Evolutionary conservation across 2,113 vertebrate genomes (phyloP).

Genomic region (Dinomys branickii): DNA sequence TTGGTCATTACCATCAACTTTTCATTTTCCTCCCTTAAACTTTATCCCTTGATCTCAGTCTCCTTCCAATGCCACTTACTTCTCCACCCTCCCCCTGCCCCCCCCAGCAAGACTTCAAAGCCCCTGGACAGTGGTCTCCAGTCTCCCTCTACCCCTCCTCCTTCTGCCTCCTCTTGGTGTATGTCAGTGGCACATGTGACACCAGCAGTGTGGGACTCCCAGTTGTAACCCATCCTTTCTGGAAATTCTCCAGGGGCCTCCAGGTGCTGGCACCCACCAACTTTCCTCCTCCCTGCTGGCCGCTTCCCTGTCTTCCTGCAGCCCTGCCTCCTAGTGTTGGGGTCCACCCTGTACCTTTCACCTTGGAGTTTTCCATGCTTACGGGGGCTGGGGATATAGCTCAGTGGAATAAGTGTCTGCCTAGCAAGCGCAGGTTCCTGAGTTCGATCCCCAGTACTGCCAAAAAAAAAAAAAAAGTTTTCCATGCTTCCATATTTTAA

Average conservation of each 20-base stretch:
- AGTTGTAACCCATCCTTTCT: background rate
- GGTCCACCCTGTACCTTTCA: background rate
- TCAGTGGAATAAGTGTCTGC: too few species aligned
- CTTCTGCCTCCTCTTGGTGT: background rate
- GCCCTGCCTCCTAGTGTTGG: background rate
- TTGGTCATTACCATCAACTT: background rate
- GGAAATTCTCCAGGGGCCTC: background rate
- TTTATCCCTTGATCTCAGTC: background rate
- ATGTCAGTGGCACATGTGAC: background rate
- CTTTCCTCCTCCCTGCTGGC: background rate
- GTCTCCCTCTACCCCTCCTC: background rate
- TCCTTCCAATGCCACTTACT: background rate
- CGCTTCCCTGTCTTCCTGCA: fast-evolving
- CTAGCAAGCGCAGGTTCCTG: too few species aligned
- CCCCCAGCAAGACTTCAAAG: background rate
- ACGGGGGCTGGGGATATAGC: too few species aligned
- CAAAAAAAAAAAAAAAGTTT: too few species aligned
- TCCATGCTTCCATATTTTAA: background rate
- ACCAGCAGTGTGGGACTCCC: background rate
- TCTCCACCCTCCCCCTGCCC: background rate
- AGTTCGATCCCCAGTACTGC: too few species aligned
- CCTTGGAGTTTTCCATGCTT: background rate
- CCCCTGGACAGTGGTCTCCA: background rate
- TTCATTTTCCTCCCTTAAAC: background rate
- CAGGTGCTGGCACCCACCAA: background rate